phyloP scores from a whole-genome alignment of 2,888 invertebrate genomes.

The Omphaloscelis lunosa region DNA sequence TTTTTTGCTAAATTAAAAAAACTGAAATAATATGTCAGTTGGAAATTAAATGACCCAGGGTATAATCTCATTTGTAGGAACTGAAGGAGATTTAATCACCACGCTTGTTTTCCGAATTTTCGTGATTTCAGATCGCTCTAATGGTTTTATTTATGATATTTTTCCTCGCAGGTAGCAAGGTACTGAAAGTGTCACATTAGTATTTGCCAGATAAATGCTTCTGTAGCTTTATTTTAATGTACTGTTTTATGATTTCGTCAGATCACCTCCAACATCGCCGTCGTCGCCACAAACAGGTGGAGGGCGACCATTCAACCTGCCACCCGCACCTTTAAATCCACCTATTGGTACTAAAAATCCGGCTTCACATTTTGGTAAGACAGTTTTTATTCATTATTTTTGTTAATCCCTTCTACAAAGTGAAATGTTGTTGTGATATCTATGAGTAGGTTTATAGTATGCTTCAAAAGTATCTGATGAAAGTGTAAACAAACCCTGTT shows the following conservation, averaged over 20 bases:
- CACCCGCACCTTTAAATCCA: slow-evolving; percentile 78
- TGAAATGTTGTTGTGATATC: neutral
- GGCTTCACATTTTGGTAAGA: slow-evolving; percentile 86
- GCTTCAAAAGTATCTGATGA: no score
- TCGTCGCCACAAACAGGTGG: slow-evolving; percentile 81
- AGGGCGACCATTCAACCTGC: slow-evolving; percentile 72
- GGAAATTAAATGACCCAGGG: neutral
- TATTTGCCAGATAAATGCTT: neutral
- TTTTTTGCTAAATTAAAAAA: no score
- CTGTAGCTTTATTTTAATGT: neutral
- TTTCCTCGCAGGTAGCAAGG: no score
- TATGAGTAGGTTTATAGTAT: no score
- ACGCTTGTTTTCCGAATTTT: neutral
- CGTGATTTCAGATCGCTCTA: neutral
- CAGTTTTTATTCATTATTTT: neutral
- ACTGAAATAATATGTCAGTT: no score
- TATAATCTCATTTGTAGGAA: neutral
- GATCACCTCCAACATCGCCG: slow-evolving; percentile 88
- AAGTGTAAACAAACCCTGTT: no score
- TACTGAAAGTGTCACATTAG: neutral
- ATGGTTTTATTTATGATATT: neutral
- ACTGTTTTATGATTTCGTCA: slow-evolving; percentile 55
- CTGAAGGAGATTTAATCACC: neutral
- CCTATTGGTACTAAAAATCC: slow-evolving; percentile 85
- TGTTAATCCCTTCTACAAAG: neutral